Evolutionary conservation across 2,888 invertebrate species (phyloP).

Genomic region (Rugalucina vietnamica): DNA sequence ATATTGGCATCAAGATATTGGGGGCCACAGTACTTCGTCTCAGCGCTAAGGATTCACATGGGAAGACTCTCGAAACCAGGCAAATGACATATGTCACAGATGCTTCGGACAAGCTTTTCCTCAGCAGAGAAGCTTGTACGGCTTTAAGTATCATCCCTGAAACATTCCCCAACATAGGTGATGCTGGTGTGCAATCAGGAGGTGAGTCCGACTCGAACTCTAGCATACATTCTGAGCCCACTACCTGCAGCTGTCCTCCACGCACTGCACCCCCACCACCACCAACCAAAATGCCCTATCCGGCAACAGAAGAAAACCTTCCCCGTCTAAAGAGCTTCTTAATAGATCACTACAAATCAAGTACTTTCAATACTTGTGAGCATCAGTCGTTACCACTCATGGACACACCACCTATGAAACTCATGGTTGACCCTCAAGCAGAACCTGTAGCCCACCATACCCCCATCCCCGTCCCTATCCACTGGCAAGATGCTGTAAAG

Average conservation of each 20-base stretch:
- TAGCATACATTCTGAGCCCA: not conserved
- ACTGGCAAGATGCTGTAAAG: conserved; percentile 43
- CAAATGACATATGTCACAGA: conserved; percentile 72
- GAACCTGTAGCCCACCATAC: conserved; percentile 47
- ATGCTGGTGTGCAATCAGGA: no score
- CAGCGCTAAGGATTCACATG: conserved; percentile 34
- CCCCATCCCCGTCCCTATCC: conserved; percentile 50
- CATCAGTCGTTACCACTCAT: conserved; percentile 56
- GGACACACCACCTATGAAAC: conserved; percentile 31
- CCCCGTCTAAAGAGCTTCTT: conserved; percentile 38
- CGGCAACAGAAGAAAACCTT: conserved; percentile 50
- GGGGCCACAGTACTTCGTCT: conserved; percentile 67
- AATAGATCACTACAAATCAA: conserved; percentile 49
- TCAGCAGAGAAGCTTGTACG: conserved; percentile 68
- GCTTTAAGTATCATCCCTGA: conserved; percentile 62
- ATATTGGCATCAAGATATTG: conserved; percentile 66
- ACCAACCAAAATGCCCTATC: conserved; percentile 33
- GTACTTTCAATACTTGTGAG: conserved; percentile 60
- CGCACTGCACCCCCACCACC: conserved; percentile 24
- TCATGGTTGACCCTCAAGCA: conserved; percentile 45
- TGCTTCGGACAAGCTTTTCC: conserved; percentile 64
- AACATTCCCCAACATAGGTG: conserved; percentile 57
- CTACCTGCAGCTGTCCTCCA: not conserved
- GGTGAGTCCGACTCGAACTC: not conserved
- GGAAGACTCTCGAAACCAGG: conserved; percentile 53